phyloP scores from a whole-genome alignment of 1,140 invertebrate genomes.

The Palaemon carinicauda region DNA sequence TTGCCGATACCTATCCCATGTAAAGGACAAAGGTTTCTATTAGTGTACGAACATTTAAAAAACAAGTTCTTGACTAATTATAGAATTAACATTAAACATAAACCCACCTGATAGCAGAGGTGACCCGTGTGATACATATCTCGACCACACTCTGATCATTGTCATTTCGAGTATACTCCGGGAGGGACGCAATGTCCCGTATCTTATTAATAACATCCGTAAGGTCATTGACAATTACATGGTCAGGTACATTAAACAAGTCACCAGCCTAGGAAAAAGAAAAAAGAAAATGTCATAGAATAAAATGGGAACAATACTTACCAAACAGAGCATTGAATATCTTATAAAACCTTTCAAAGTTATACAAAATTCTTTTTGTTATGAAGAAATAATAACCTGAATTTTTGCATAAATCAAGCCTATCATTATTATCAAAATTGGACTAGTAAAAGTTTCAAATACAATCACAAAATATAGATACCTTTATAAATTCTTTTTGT shows the following conservation, averaged over 20 bases:
- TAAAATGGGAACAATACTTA: not conserved
- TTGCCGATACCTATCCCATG: no score
- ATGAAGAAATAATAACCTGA: not conserved
- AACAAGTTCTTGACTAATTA: no score
- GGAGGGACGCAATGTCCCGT: constrained; percentile 78
- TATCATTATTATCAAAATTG: no score
- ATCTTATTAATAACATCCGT: constrained; percentile 82
- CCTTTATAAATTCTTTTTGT: no score
- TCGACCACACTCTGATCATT: constrained; percentile 94
- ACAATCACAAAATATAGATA: no score
- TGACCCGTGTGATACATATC: constrained; percentile 88
- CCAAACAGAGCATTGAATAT: not conserved
- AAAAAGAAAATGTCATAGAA: not conserved
- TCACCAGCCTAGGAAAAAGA: constrained; percentile 76
- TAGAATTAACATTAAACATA: not conserved
- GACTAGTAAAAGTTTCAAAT: no score
- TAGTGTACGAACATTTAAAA: no score
- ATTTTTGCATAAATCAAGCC: not conserved
- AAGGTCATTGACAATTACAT: constrained; percentile 84
- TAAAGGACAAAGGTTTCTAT: no score
- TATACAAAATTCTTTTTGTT: not conserved
- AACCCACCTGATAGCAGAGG: constrained; percentile 79
- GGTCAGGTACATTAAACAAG: constrained; percentile 86
- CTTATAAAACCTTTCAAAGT: not conserved
- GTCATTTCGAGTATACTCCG: constrained; percentile 83